phyloP scores from a whole-genome alignment of 2,113 vertebrate genomes.

The Hemicordylus capensis region DNA sequence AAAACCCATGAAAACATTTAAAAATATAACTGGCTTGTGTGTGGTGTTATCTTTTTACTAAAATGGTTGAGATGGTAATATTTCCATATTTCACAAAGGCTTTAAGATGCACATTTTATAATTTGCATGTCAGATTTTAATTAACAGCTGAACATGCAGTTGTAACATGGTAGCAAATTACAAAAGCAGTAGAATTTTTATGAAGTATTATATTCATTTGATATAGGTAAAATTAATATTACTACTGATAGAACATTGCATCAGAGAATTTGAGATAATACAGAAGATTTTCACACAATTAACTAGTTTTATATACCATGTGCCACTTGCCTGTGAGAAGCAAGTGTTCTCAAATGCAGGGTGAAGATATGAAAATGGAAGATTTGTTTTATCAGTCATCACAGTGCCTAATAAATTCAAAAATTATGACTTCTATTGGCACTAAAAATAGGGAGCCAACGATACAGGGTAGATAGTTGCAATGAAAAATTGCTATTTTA shows the following conservation, averaged over 20 bases:
- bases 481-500: constrained; percentile 81
- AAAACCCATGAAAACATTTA: constrained; percentile 80
- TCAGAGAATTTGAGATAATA: constrained; percentile 79
- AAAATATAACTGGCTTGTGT: constrained; percentile 63
- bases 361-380: constrained; percentile 85
- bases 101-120: constrained; percentile 62
- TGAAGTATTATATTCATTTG: constrained; percentile 75
- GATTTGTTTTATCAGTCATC: constrained; percentile 87
- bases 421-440: constrained; percentile 84
- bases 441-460: constrained; percentile 82
- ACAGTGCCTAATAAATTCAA: constrained; percentile 81
- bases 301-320: constrained; percentile 83
- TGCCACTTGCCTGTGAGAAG: constrained; percentile 81
- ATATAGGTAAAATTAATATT: constrained; percentile 84
- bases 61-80: constrained; percentile 68
- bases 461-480: constrained; percentile 78
- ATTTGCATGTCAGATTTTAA: constrained; percentile 76
- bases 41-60: constrained; percentile 67
- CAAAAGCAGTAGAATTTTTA: constrained; percentile 74
- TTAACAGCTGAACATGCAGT: constrained; percentile 76
- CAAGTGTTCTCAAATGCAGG: constrained; percentile 82
- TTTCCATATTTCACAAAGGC: constrained; percentile 69
- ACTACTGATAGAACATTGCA: constrained; percentile 77
- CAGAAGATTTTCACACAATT: constrained; percentile 84
- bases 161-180: constrained; percentile 65